phyloP scores from a whole-genome alignment of 2,888 invertebrate species.

The Ennomos fuscantarius region DNA sequence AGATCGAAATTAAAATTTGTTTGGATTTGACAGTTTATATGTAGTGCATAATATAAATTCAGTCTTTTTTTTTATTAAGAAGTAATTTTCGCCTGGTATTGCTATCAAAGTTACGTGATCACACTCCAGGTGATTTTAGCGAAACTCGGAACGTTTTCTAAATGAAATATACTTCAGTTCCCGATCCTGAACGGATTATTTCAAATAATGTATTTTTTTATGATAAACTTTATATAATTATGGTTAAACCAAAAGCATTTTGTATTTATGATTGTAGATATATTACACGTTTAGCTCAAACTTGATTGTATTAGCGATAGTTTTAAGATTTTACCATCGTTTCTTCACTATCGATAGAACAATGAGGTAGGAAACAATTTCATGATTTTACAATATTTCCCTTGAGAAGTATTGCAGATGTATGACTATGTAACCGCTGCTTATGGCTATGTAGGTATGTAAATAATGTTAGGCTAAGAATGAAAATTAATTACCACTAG shows the following conservation, averaged over 20 bases:
- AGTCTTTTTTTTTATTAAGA: too few species aligned
- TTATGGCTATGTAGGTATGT: constrained; percentile 38
- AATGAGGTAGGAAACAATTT: neutral
- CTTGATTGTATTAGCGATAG: neutral
- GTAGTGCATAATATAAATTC: too few species aligned
- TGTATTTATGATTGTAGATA: constrained; percentile 12
- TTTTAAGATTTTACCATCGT: neutral
- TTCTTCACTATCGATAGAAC: neutral
- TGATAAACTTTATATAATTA: neutral
- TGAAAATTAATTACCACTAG: constrained; percentile 27
- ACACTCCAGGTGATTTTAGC: too few species aligned
- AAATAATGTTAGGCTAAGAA: constrained; percentile 41
- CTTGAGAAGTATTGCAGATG: neutral
- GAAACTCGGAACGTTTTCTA: too few species aligned
- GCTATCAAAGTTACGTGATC: too few species aligned
- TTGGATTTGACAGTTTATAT: too few species aligned
- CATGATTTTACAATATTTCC: neutral
- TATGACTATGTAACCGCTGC: constrained; percentile 17
- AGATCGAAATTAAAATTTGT: too few species aligned
- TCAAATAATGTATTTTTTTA: too few species aligned
- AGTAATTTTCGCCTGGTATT: too few species aligned
- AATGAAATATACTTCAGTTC: too few species aligned
- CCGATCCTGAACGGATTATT: too few species aligned
- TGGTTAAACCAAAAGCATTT: constrained; percentile 24
- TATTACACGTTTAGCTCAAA: neutral